phyloP scores from a whole-genome alignment of 2,888 invertebrate species.

The Caenorhabditis sp. region DNA sequence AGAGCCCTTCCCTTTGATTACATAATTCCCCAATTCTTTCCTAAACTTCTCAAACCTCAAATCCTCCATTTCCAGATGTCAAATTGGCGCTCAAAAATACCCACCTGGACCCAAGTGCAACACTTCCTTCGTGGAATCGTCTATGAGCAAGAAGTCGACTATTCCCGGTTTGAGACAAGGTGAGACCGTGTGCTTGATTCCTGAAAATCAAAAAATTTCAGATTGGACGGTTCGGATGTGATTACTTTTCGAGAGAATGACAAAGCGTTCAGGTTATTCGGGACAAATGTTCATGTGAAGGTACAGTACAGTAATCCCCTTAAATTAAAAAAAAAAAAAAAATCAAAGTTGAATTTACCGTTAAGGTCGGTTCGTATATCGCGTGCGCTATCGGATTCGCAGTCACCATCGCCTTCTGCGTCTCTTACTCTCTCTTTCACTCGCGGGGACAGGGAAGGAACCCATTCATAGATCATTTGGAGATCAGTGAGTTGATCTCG shows the following conservation, averaged over 20 bases:
- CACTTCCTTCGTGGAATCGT: slow-evolving; percentile 64
- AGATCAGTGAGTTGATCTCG: slow-evolving; percentile 40
- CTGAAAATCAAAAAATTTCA: slow-evolving; percentile 26
- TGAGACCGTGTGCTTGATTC: slow-evolving; percentile 3
- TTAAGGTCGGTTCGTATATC: slow-evolving; percentile 60
- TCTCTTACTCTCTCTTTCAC: slow-evolving; percentile 60
- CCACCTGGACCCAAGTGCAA: slow-evolving; percentile 47
- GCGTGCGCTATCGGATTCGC: slow-evolving; percentile 61
- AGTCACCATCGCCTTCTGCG: slow-evolving; percentile 59
- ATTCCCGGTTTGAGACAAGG: slow-evolving; percentile 70
- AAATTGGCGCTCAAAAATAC: slow-evolving; percentile 52
- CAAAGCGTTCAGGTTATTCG: slow-evolving; percentile 70
- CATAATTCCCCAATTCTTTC: too few species aligned
- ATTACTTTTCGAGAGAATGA: slow-evolving; percentile 74
- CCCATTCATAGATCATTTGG: slow-evolving; percentile 63
- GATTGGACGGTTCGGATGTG: slow-evolving; percentile 69
- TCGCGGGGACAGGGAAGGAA: slow-evolving; percentile 59
- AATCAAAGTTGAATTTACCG: neutral
- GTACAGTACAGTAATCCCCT: slow-evolving; percentile 10
- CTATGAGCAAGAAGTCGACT: slow-evolving; percentile 70
- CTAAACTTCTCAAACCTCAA: too few species aligned
- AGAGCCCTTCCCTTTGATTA: too few species aligned
- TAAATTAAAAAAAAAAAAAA: too few species aligned
- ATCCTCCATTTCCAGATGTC: too few species aligned
- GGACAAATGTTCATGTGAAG: slow-evolving; percentile 74